Evolutionary conservation across 2,113 vertebrate species (phyloP).

Genomic region (Paracanthobrama guichenoti): DNA sequence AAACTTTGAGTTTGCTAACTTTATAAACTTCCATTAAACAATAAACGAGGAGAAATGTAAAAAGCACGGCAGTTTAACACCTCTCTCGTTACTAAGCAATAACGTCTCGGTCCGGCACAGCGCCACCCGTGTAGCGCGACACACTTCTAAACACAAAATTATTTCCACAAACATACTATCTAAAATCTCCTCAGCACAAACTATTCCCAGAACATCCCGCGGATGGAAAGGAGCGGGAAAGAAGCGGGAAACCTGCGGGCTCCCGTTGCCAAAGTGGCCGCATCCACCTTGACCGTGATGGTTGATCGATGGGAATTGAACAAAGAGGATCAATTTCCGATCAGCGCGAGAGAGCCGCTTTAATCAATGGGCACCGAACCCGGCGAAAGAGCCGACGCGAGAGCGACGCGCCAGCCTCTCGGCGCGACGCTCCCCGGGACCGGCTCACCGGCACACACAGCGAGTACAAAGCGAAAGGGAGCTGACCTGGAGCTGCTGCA

Average conservation of each 20-base stretch:
- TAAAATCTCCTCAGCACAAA: conserved; percentile 30
- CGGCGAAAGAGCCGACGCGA: conserved; percentile 59
- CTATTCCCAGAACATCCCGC: conserved; percentile 31
- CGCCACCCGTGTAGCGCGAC: conserved; percentile 46
- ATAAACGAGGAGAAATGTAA: conserved; percentile 1
- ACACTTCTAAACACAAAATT: conserved; percentile 46
- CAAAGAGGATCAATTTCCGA: conserved; percentile 87
- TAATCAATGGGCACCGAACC: conserved; percentile 74
- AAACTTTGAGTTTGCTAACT: conserved; percentile 21
- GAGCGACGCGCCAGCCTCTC: conserved; percentile 58
- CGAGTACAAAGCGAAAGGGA: conserved; percentile 54
- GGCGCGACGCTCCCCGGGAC: conserved; percentile 25
- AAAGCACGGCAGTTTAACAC: background rate
- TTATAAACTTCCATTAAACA: conserved; percentile 26
- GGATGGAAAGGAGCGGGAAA: background rate
- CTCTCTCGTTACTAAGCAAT: conserved; percentile 45
- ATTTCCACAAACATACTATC: conserved; percentile 32
- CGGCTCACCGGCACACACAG: conserved; percentile 46
- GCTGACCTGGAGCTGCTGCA: conserved; percentile 88
- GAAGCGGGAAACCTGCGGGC: background rate
- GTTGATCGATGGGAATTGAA: conserved; percentile 88
- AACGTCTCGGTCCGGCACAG: conserved; percentile 46
- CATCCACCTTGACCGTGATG: conserved; percentile 77
- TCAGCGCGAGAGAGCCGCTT: conserved; percentile 72
- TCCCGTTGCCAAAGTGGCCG: conserved; percentile 50